Evolutionary conservation across 2,888 invertebrate species (phyloP).

Genomic region (Fragum whitleyi): DNA sequence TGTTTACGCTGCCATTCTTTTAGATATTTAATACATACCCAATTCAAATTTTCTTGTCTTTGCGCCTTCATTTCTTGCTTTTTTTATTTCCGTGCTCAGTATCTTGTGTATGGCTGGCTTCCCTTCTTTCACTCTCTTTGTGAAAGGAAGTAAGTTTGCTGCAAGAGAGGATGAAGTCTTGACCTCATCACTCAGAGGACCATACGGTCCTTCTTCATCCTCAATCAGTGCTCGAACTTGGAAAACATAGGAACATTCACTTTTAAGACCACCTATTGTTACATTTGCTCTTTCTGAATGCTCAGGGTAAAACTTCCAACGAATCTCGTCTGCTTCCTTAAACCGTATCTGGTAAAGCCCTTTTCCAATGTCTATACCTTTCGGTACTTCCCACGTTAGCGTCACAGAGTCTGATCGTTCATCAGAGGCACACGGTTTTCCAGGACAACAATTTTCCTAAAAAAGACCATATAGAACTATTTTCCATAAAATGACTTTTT

Average conservation of each 20-base stretch:
- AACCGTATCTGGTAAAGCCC: constrained; percentile 20
- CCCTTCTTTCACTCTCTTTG: background rate
- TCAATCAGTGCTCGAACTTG: constrained; percentile 27
- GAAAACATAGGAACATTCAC: constrained; percentile 28
- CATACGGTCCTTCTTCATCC: constrained; percentile 23
- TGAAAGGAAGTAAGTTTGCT: background rate
- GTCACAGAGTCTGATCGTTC: background rate
- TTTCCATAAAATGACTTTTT: too few species aligned
- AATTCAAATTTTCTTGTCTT: constrained; percentile 20
- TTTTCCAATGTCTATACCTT: background rate
- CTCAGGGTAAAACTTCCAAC: constrained; percentile 19
- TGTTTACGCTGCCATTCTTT: too few species aligned
- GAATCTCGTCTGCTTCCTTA: background rate
- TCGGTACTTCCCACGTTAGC: constrained; percentile 19
- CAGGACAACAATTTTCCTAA: background rate
- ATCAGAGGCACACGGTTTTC: background rate
- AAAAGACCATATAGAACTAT: too few species aligned
- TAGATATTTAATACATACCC: background rate
- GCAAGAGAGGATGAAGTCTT: constrained; percentile 23
- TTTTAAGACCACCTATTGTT: constrained; percentile 1
- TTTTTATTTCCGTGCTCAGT: background rate
- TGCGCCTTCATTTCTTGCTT: background rate
- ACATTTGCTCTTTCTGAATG: background rate
- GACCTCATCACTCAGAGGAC: constrained; percentile 24
- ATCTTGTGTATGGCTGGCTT: background rate